A percentile compares a stretch with the other conserved stretches of the same genome.
Conservation (phyloP, 2,113 vertebrate genomes). For the Odontesthes bonariensis region DNA sequence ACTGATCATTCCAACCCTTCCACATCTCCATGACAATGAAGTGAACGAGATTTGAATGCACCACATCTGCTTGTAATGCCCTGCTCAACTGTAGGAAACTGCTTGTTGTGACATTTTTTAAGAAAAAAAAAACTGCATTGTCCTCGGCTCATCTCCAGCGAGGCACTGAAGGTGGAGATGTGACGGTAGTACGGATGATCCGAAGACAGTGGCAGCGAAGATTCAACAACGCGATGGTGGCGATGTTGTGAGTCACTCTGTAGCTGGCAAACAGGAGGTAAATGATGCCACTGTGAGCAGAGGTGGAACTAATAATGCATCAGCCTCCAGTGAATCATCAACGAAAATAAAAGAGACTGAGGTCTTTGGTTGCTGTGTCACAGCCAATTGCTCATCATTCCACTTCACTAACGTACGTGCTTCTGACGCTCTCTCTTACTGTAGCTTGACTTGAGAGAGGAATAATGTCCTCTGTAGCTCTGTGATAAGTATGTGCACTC, state of each 20-base stretch:
- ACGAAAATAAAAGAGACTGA: constrained; percentile 32
- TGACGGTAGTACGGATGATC: constrained; percentile 42
- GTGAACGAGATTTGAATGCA: neutral
- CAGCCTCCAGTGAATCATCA: constrained; percentile 47
- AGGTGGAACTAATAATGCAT: constrained; percentile 43
- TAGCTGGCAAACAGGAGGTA: constrained; percentile 14
- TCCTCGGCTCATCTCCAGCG: no score
- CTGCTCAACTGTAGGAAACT: neutral
- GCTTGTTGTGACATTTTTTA: neutral
- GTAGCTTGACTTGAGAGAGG: constrained; percentile 40
- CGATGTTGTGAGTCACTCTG: constrained; percentile 38
- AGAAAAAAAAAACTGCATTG: neutral
- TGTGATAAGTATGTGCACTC: constrained; percentile 46
- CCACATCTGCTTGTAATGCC: neutral
- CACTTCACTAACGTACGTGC: constrained; percentile 10
- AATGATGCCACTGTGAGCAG: constrained; percentile 18
- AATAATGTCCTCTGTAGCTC: constrained; percentile 32
- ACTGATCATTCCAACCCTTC: no score
- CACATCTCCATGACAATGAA: no score
- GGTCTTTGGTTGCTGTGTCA: constrained; percentile 46
- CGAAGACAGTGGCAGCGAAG: constrained; percentile 8
- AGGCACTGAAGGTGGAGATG: constrained; percentile 2
- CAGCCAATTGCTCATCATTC: constrained; percentile 47
- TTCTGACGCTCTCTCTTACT: constrained; percentile 29
- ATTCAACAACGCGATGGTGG: constrained; percentile 25